Base-by-base conservation (phyloP, 2,888 invertebrate genomes). In the Nyleta sp. region DNA sequence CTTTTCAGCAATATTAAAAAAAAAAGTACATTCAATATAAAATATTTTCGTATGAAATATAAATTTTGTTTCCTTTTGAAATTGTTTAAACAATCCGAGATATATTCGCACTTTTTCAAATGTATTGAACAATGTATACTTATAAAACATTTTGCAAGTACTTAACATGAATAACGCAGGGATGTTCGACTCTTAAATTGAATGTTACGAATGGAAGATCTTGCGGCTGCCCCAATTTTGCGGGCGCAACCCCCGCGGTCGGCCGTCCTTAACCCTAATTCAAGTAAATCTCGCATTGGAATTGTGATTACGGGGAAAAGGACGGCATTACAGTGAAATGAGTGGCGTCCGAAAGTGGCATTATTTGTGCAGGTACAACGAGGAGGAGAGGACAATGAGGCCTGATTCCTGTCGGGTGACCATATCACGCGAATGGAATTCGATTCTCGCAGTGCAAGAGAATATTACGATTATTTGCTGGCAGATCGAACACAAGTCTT, bases 401-500 rank as follows among this genome's bases (percentile, higher is more conserved):
- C 35, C 48, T 73, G 73, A 73, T 73, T 72, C 64, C 65, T 38
- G 52, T 52, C 64, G 64, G 73, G 74, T 74, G 73, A 74, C 74
- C 78, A 48, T 57, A 74, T 64, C 65, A 77, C 71, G 60, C 78
- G 74, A 65, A 70, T 79, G 74, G 74, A 74, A 78, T 78, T 68
- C 48, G 65, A 78, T 74, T 78, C 70, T 70, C 57, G 78, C 74
- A 64, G 28, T 64, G 64, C 52, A 70, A 55, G 76, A 70, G 76
- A 71, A 79, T 71, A 71, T 78, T 67, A 71, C 75, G 74, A 80
- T 80, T 80, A 78, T 75, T 75, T 78, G 77, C 78, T 72, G 57
- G 76, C 70, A 77, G 76, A 80, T 76, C 76, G 80, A 74, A 80
- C 68, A 78, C 78, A 65, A 73, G 73, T 78, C 75, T 80, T 80